Base-by-base conservation (phyloP, 2,888 invertebrate genomes). In the Rhogogaster chlorosoma region DNA sequence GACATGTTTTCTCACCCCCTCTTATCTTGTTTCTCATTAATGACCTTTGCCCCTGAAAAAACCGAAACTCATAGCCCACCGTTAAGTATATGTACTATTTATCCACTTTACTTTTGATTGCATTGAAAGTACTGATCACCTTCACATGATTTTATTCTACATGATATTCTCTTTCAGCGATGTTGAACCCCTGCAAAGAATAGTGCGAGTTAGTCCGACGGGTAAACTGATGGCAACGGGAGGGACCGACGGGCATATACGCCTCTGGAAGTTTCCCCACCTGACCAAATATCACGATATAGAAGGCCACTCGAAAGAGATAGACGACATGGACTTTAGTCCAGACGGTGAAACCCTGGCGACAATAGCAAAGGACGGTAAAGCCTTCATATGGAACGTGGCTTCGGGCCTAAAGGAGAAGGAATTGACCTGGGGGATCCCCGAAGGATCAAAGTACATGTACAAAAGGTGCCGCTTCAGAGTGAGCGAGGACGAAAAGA, bases 321-420 rank as follows among this genome's bases (percentile, higher is more conserved):
- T 99, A 87, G 99, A 99, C 91, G 99, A 99, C 93, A 93, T 99
- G 84, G 98, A 99, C 94, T 97, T 99, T 92, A 98, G 97, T 93
- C 96, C 97, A 1, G 96, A 96, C 91, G 96, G 97, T 86, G 95
- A 95, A 83, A 94, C 96, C 92, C 94, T 99, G 83, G 97, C 97
- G 83, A 98, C 97, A 89, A 97, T 99, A 88, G 97, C 97, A 0
- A 98, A 98, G 94, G 99, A 99, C 94, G 97, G 97, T 4, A 95
- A 96, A 88, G 97, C 97, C 7, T 94, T 96, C 88, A 94, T 99
- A 32, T 99, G 99, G 99, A 95, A 96, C 90, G 94, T 96, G 10
- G 94, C 93, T 73, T 95, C 94, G 67, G 96, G 96, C 15, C 95
- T 95, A 86, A 96, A 97, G 90, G 93, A 95, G 61, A 95, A 95